Conservation (phyloP, 1,140 invertebrate genomes). For the Anoplolepis gracilipes region DNA sequence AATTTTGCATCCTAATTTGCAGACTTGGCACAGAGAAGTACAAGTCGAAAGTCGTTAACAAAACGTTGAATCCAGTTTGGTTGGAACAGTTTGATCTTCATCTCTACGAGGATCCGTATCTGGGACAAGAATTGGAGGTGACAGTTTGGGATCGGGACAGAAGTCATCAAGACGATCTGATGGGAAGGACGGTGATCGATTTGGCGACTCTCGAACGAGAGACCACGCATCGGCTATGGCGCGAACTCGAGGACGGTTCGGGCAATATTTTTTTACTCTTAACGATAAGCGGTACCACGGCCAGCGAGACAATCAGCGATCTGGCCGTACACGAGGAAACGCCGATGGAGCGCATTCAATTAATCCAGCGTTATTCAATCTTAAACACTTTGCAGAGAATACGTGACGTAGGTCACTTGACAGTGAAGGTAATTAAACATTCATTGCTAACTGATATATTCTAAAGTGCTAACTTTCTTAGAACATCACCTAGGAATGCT, state of each 20-base stretch:
- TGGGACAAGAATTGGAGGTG: slow-evolving; percentile 94
- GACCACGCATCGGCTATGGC: slow-evolving; percentile 95
- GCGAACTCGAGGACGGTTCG: slow-evolving; percentile 94
- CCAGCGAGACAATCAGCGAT: slow-evolving; percentile 96
- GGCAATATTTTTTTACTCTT: slow-evolving; percentile 95
- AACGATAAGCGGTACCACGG: slow-evolving; percentile 97
- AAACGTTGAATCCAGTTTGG: slow-evolving; percentile 95
- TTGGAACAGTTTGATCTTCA: slow-evolving; percentile 99
- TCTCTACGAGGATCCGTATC: slow-evolving; percentile 94
- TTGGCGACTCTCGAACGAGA: slow-evolving; percentile 94
- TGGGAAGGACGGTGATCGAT: slow-evolving; percentile 95
- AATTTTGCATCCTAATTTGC: slow-evolving; percentile 65
- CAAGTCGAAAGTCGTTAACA: slow-evolving; percentile 97
- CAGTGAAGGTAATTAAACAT: slow-evolving; percentile 89
- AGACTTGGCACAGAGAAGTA: slow-evolving; percentile 99
- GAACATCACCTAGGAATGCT: background rate
- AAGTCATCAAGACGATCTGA: slow-evolving; percentile 93
- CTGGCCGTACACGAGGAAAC: slow-evolving; percentile 94
- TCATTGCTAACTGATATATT: background rate
- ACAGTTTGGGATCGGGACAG: slow-evolving; percentile 96
- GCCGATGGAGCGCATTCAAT: slow-evolving; percentile 88
- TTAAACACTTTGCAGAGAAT: slow-evolving; percentile 91
- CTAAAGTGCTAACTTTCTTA: slow-evolving; percentile 15
- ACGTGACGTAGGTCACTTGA: slow-evolving; percentile 94
- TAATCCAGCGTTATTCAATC: slow-evolving; percentile 91